These are phyloP conservation scores for Zaprionus gabonicus DNA, from an alignment of 1,140 invertebrate species.

Conservation along the genomic window DNA sequence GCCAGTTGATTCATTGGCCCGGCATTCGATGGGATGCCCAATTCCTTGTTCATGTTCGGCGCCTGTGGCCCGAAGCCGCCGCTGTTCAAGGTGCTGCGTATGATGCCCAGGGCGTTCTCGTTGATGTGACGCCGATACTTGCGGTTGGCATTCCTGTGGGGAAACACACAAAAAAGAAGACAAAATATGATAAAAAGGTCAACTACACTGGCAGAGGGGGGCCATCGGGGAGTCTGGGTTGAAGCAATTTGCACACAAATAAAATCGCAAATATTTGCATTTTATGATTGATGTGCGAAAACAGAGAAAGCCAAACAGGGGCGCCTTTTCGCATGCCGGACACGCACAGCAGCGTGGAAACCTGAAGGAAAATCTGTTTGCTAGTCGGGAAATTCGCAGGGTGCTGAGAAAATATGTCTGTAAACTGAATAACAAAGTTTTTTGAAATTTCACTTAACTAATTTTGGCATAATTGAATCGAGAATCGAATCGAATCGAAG, in stretches of 20 bases:
- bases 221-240: no score
- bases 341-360: constrained; percentile 49
- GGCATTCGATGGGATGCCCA: constrained; percentile 78
- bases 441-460: background rate
- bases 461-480: background rate
- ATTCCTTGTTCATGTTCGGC: constrained; percentile 77
- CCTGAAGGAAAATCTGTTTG: constrained; percentile 5
- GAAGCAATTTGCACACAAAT: constrained; percentile 74
- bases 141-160: constrained; percentile 73
- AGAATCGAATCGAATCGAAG: background rate
- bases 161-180: constrained; percentile 10
- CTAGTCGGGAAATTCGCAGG: background rate
- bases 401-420: background rate
- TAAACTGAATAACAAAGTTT: background rate
- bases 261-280: constrained; percentile 81
- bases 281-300: constrained; percentile 79
- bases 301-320: constrained; percentile 53
- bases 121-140: constrained; percentile 82
- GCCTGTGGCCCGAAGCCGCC: constrained; percentile 81
- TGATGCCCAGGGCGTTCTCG: constrained; percentile 78
- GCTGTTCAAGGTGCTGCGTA: constrained; percentile 74
- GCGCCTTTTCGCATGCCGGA: constrained; percentile 55
- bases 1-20: constrained; percentile 80
- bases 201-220: background rate
- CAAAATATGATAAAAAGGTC: constrained; percentile 3